Conservation (phyloP, 1,140 invertebrate genomes). For the Nilaparvata lugens region DNA sequence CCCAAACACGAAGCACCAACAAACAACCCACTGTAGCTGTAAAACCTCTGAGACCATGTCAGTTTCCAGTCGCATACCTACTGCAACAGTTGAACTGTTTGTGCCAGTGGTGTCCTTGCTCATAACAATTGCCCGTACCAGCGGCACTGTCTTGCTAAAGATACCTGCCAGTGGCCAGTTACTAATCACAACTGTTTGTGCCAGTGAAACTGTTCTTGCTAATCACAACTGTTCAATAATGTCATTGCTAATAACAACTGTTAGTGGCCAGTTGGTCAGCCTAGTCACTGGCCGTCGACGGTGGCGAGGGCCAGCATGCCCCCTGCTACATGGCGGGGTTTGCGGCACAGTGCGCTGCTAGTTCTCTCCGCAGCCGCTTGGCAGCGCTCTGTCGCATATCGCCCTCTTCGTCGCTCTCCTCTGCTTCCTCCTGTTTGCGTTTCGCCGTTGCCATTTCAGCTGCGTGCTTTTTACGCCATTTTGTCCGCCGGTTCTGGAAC, state of each 20-base stretch:
- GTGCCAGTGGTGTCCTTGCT: too few species aligned
- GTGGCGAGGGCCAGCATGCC: conserved; percentile 4
- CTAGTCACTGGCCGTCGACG: neutral
- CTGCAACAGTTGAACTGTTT: too few species aligned
- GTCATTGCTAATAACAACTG: neutral
- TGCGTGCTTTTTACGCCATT: conserved; percentile 99
- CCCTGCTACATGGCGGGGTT: conserved; percentile 26
- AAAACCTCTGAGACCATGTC: too few species aligned
- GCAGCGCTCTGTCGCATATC: conserved; percentile 37
- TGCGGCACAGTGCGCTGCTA: conserved; percentile 38
- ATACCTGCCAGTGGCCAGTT: too few species aligned
- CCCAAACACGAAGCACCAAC: too few species aligned
- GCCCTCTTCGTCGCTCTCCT: conserved; percentile 51
- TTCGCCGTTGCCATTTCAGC: conserved; percentile 98
- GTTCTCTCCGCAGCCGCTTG: conserved; percentile 43
- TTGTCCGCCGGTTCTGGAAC: conserved; percentile 99
- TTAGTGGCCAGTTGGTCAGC: neutral
- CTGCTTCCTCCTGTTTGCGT: conserved; percentile 84
- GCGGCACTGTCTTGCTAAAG: too few species aligned
- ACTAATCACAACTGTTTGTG: too few species aligned
- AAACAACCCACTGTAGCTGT: too few species aligned
- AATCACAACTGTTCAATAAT: neutral
- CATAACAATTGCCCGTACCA: too few species aligned
- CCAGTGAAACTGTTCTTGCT: neutral
- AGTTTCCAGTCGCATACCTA: too few species aligned